Conservation (phyloP, 2,113 vertebrate genomes). For the Pampusana beccarii region DNA sequence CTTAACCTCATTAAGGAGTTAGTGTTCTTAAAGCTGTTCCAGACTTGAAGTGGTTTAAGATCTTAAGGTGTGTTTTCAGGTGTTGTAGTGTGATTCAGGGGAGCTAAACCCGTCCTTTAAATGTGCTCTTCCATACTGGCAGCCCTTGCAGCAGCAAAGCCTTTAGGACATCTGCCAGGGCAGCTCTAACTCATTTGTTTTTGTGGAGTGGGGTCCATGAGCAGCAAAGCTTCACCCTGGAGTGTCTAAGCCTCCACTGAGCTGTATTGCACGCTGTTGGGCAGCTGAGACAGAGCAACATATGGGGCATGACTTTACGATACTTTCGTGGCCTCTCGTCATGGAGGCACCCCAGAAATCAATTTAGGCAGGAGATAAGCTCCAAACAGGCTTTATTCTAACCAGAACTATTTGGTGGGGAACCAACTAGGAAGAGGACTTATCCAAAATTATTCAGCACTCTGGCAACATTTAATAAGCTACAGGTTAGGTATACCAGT, state of each 20-base stretch:
- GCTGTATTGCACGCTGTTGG: rapidly evolving
- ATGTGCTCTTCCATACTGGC: neutral
- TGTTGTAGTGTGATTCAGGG: neutral
- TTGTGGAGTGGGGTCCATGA: neutral
- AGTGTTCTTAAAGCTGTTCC: neutral
- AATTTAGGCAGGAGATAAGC: too few species aligned
- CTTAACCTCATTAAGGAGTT: neutral
- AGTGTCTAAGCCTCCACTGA: rapidly evolving
- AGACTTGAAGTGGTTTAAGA: neutral
- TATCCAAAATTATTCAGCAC: too few species aligned
- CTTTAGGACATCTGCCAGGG: neutral
- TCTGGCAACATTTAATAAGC: too few species aligned
- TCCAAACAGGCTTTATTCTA: too few species aligned
- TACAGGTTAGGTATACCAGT: too few species aligned
- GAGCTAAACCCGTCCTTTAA: neutral
- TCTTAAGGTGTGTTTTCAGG: neutral
- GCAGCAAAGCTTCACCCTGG: rapidly evolving
- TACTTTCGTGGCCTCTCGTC: neutral
- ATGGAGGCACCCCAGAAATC: too few species aligned
- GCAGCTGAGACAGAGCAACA: neutral
- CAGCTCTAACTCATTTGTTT: neutral
- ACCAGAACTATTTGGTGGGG: too few species aligned
- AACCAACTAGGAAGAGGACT: too few species aligned
- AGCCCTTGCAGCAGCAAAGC: neutral
- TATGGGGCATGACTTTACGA: rapidly evolving